Evolutionary conservation across 2,888 invertebrate species (phyloP).

Genomic region (Machimus rusticus): DNA sequence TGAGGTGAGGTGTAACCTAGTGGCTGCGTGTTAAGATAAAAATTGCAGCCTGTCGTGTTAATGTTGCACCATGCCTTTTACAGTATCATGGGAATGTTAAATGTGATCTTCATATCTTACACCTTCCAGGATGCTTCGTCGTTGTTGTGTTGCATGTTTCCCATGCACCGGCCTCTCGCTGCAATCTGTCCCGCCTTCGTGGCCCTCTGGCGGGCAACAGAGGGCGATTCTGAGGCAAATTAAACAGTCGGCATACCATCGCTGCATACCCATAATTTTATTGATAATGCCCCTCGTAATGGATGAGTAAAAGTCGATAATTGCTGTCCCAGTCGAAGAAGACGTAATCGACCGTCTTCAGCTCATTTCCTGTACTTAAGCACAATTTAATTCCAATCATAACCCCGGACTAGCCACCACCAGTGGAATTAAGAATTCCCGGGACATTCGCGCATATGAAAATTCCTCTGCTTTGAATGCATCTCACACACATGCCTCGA

Average conservation of each 20-base stretch:
- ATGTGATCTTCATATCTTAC: slow-evolving; percentile 34
- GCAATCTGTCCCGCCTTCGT: background rate
- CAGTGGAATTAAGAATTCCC: slow-evolving; percentile 22
- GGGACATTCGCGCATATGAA: slow-evolving; percentile 23
- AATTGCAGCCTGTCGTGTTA: slow-evolving; percentile 41
- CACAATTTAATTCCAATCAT: slow-evolving; percentile 38
- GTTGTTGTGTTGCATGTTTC: slow-evolving; percentile 22
- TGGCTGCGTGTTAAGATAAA: slow-evolving; percentile 41
- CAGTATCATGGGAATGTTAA: slow-evolving; percentile 33
- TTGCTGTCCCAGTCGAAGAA: slow-evolving; percentile 25
- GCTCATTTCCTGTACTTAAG: slow-evolving; percentile 36
- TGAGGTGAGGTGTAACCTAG: slow-evolving; percentile 11
- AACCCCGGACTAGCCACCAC: background rate
- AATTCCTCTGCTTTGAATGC: slow-evolving; percentile 20
- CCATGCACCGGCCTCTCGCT: background rate
- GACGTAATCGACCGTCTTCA: slow-evolving; percentile 29
- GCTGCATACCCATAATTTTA: background rate
- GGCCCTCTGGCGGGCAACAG: background rate
- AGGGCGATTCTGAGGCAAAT: background rate
- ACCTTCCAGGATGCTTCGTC: slow-evolving; percentile 14
- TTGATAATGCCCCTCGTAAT: slow-evolving; percentile 3
- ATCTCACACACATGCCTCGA: background rate
- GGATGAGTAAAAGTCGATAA: slow-evolving; percentile 32
- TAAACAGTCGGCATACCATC: background rate
- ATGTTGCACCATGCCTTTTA: slow-evolving; percentile 21